Evolutionary conservation across 2,113 vertebrate species (phyloP).

Genomic region (Hassar affinis): DNA sequence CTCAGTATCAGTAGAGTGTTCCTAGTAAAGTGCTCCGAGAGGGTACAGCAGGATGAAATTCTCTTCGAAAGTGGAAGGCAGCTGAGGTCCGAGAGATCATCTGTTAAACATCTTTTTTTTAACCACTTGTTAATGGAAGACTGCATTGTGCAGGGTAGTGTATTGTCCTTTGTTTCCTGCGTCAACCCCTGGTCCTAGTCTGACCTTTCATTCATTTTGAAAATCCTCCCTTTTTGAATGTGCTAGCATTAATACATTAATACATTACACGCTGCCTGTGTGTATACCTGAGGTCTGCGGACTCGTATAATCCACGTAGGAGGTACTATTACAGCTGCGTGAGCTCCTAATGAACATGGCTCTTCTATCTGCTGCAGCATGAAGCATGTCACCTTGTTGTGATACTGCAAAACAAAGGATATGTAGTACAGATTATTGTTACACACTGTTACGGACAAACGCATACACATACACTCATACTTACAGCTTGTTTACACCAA

Average conservation of each 20-base stretch:
- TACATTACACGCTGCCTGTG: no score
- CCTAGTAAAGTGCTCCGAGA: no score
- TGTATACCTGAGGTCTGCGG: conserved; percentile 75
- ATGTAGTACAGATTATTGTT: not conserved
- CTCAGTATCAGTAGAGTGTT: no score
- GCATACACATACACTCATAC: conserved; percentile 57
- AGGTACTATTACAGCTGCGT: conserved; percentile 88
- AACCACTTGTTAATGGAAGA: not conserved
- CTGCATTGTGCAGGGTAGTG: not conserved
- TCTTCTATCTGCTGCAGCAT: conserved; percentile 97
- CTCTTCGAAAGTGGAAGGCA: not conserved
- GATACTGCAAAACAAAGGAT: conserved; percentile 75
- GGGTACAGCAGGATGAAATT: not conserved
- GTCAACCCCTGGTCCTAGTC: not conserved
- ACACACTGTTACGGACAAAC: not conserved
- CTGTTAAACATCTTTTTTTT: no score
- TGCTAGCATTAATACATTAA: no score
- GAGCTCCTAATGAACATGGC: conserved; percentile 88
- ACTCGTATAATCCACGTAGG: conserved; percentile 93
- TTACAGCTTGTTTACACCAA: conserved; percentile 97
- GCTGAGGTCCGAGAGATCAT: not conserved
- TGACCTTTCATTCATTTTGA: not conserved
- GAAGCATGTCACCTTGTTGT: conserved; percentile 97
- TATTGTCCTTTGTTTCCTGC: no score
- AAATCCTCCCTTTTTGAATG: not conserved